Percentiles rank a stretch among this genome's conserved stretches.
Evolutionary conservation across 2,113 vertebrate species (phyloP).

Genomic region (Potamarius usumacintae): DNA sequence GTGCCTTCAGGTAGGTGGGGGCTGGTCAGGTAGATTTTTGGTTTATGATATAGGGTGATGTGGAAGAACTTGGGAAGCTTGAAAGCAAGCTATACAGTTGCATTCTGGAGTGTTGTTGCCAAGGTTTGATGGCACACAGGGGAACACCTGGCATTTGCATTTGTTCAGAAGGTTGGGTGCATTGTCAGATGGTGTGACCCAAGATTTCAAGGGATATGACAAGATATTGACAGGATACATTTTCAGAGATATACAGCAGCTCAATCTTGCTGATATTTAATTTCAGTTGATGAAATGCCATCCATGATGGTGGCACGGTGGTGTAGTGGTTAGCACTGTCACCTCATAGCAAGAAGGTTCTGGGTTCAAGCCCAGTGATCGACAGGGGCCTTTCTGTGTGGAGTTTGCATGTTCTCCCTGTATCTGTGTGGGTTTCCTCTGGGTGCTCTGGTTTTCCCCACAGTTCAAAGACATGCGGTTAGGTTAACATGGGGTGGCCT

Average conservation of each 20-base stretch:
- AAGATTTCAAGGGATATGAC: not conserved
- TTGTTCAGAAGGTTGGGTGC: not conserved
- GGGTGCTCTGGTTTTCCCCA: too few relatives aligned
- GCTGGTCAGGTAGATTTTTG: not conserved
- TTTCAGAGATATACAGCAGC: not conserved
- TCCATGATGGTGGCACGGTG: not conserved
- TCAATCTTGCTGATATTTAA: too few relatives aligned
- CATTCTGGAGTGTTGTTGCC: not conserved
- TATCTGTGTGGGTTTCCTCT: too few relatives aligned
- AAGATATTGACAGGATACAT: not conserved
- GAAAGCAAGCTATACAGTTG: not conserved
- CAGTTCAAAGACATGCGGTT: too few relatives aligned
- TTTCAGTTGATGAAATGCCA: not conserved
- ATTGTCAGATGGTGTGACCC: not conserved
- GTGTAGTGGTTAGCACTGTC: too few relatives aligned
- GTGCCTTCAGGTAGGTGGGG: not conserved
- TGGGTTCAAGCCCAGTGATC: too few relatives aligned
- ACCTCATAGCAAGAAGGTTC: too few relatives aligned
- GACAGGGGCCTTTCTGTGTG: too few relatives aligned
- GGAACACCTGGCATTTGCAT: not conserved
- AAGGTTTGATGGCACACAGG: not conserved
- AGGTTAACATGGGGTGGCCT: too few relatives aligned
- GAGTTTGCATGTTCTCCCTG: too few relatives aligned
- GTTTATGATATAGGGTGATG: not conserved
- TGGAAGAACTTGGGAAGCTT: not conserved